Evolutionary conservation across 2,113 vertebrate genomes (phyloP).

Genomic region (Tricholaema leucomelas): DNA sequence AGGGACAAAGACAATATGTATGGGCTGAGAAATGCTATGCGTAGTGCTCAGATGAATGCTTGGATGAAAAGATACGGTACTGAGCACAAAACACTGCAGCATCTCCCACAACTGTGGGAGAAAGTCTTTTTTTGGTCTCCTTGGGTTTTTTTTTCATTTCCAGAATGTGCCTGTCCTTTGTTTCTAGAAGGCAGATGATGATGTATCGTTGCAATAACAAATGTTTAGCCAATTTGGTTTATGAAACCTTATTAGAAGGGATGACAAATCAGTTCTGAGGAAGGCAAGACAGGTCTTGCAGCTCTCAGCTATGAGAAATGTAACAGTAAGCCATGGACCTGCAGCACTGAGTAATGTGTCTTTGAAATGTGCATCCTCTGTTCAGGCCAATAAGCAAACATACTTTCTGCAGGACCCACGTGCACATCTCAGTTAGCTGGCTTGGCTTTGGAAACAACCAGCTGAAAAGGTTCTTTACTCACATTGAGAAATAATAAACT

Average conservation of each 20-base stretch:
- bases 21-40: neutral
- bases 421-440: neutral
- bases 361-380: neutral
- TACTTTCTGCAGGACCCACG: neutral
- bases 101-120: accelerated
- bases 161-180: neutral
- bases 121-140: neutral
- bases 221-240: neutral
- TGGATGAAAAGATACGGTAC: neutral
- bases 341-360: neutral
- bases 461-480: neutral
- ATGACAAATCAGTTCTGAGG: neutral
- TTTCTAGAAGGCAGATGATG: neutral
- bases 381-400: neutral
- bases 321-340: neutral
- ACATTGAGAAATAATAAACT: neutral
- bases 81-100: neutral
- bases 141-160: neutral
- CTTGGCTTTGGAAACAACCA: neutral
- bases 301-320: neutral
- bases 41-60: neutral
- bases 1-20: neutral
- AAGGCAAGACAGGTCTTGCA: neutral
- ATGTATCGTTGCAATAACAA: neutral
- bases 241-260: neutral